phyloP scores from a whole-genome alignment of 2,888 invertebrate genomes.

The Drosophila meridiana region DNA sequence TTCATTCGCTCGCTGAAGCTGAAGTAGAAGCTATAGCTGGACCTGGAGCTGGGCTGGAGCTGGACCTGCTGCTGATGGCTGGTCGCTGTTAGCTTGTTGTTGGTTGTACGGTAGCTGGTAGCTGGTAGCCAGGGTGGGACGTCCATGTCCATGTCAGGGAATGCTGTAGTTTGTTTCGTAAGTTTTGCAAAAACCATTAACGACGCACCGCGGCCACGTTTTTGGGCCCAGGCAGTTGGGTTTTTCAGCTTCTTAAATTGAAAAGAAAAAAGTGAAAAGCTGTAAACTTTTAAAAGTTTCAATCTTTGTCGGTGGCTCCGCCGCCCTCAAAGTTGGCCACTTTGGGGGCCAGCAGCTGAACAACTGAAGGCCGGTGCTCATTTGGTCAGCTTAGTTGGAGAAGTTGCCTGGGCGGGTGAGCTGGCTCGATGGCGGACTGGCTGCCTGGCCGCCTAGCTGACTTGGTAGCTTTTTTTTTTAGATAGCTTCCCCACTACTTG shows the following conservation, averaged over 20 bases:
- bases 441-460: slow-evolving; percentile 1
- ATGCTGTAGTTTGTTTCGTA: slow-evolving; percentile 73
- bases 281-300: slow-evolving; percentile 78
- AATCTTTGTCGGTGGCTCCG: slow-evolving; percentile 48
- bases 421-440: background rate
- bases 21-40: slow-evolving; percentile 31
- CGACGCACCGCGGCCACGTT: slow-evolving; percentile 70
- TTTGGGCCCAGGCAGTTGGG: slow-evolving; percentile 30
- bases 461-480: slow-evolving; percentile 15
- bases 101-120: background rate
- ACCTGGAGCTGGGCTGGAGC: slow-evolving; percentile 18
- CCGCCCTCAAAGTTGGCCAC: slow-evolving; percentile 45
- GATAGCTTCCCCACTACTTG: slow-evolving; percentile 65
- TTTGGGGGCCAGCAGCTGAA: slow-evolving; percentile 43
- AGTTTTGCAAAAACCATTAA: slow-evolving; percentile 74
- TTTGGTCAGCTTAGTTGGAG: slow-evolving; percentile 63
- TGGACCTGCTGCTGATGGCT: slow-evolving; percentile 21
- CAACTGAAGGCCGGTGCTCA: slow-evolving; percentile 56
- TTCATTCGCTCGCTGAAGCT: slow-evolving; percentile 25
- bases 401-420: background rate
- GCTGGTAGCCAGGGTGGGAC: slow-evolving; percentile 7
- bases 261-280: slow-evolving; percentile 75
- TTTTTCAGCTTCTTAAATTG: slow-evolving; percentile 53
- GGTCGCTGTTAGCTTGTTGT: slow-evolving; percentile 1
- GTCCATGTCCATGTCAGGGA: slow-evolving; percentile 53